phyloP scores from a whole-genome alignment of 2,113 vertebrate species.

The Sinocyclocheilus anshuiensis region DNA sequence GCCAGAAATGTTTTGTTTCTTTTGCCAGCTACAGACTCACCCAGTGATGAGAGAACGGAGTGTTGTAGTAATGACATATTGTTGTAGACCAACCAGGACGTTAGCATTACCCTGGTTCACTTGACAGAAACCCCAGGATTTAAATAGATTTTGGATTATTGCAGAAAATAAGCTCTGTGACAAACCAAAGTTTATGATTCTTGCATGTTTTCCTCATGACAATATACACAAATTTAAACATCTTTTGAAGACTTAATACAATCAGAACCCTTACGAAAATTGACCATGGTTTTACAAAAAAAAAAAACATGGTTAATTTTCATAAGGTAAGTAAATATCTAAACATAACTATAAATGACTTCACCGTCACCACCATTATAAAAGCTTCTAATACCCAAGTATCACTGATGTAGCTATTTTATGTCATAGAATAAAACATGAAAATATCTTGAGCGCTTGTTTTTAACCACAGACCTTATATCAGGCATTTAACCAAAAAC shows the following conservation, averaged over 20 bases:
- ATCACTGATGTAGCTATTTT: neutral
- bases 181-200: neutral
- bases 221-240: neutral
- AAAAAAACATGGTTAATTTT: too few species aligned
- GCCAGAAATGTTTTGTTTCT: neutral
- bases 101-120: neutral
- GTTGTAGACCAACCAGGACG: neutral
- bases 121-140: neutral
- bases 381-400: neutral
- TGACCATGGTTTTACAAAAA: too few species aligned
- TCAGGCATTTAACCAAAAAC: neutral
- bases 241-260: neutral
- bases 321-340: neutral
- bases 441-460: neutral
- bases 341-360: neutral
- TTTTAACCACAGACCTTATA: neutral
- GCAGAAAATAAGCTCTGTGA: neutral
- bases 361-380: too few species aligned
- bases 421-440: neutral
- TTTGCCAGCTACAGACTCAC: too few species aligned
- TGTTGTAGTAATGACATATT: neutral
- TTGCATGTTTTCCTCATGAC: too few species aligned
- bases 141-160: neutral
- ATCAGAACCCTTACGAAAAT: too few species aligned
- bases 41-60: neutral